A percentile compares a stretch with the other conserved stretches of the same genome.
Evolutionary conservation across 2,113 vertebrate species (phyloP).

Genomic region (Embiotoca jacksoni): DNA sequence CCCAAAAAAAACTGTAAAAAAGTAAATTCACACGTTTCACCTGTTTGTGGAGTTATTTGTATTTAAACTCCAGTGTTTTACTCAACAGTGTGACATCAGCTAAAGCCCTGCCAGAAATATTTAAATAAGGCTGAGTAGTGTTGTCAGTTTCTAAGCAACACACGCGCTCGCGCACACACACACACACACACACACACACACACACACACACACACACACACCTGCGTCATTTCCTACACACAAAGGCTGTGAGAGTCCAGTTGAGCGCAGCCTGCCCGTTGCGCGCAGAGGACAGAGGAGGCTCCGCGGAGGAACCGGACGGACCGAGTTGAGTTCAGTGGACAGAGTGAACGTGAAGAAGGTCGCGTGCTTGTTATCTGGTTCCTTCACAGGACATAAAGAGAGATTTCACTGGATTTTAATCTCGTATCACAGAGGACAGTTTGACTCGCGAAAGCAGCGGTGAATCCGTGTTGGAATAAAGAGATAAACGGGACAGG

Average conservation of each 20-base stretch:
- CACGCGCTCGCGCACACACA: slow-evolving; percentile 14
- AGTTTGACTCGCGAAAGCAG: neutral
- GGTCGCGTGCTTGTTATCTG: neutral
- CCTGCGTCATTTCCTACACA: slow-evolving; percentile 83
- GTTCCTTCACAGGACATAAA: neutral
- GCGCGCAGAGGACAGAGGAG: slow-evolving; percentile 19
- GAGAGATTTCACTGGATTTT: neutral
- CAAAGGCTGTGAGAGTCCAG: slow-evolving; percentile 29
- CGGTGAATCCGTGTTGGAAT: neutral
- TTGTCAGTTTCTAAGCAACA: slow-evolving; percentile 82
- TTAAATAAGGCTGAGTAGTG: slow-evolving; percentile 37
- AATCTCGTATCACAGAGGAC: neutral
- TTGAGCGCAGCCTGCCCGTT: slow-evolving; percentile 31
- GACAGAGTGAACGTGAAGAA: neutral
- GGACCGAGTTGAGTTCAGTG: neutral
- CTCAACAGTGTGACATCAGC: slow-evolving; percentile 35
- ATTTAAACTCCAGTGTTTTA: neutral
- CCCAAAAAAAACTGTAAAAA: neutral
- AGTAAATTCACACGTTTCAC: too few relatives aligned
- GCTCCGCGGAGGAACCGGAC: neutral
- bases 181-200: slow-evolving; percentile 31
- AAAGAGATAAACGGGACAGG: neutral
- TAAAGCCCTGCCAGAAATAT: slow-evolving; percentile 39
- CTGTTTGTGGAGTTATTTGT: too few relatives aligned
- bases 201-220: slow-evolving; percentile 37